Evolutionary conservation across 2,797 vertebrate genomes (phyloP).

Genomic region (Glossophaga mutica): DNA sequence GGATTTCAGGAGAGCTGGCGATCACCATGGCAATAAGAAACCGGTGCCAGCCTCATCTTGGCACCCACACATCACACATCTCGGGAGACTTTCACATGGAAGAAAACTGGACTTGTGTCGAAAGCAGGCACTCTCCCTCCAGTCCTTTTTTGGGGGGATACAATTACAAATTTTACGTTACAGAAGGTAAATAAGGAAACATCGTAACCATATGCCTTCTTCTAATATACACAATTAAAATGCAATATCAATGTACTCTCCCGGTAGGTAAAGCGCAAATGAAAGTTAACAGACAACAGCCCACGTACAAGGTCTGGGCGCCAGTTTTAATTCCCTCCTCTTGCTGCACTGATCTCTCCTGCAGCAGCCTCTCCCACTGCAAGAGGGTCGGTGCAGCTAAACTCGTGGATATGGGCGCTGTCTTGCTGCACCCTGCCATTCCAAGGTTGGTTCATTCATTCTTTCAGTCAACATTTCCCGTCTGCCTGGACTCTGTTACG

Average conservation of each 20-base stretch:
- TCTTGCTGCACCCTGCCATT: background rate
- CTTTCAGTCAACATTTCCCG: background rate
- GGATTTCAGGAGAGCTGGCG: conserved; percentile 82
- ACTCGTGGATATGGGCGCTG: background rate
- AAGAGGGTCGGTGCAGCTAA: background rate
- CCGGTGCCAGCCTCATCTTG: conserved; percentile 83
- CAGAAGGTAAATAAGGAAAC: conserved; percentile 73
- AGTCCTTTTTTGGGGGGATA: conserved; percentile 67
- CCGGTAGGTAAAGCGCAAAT: conserved; percentile 60
- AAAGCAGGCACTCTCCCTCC: conserved; percentile 64
- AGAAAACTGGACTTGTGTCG: conserved; percentile 79
- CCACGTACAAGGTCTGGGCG: conserved; percentile 43
- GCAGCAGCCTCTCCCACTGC: background rate
- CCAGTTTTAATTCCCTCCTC: conserved; percentile 29
- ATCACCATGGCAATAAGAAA: conserved; percentile 87
- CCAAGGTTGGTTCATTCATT: conserved; percentile 19
- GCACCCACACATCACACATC: conserved; percentile 77
- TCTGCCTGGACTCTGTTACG: background rate
- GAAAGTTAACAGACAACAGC: conserved; percentile 73
- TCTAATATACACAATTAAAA: conserved; percentile 71
- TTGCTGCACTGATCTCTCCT: background rate
- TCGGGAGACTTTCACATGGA: conserved; percentile 76
- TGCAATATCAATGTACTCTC: conserved; percentile 66
- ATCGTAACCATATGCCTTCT: conserved; percentile 57
- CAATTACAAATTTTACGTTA: conserved; percentile 74